Evolutionary conservation across 1,140 invertebrate species (phyloP).

Genomic region (Dreissena rostriformis): DNA sequence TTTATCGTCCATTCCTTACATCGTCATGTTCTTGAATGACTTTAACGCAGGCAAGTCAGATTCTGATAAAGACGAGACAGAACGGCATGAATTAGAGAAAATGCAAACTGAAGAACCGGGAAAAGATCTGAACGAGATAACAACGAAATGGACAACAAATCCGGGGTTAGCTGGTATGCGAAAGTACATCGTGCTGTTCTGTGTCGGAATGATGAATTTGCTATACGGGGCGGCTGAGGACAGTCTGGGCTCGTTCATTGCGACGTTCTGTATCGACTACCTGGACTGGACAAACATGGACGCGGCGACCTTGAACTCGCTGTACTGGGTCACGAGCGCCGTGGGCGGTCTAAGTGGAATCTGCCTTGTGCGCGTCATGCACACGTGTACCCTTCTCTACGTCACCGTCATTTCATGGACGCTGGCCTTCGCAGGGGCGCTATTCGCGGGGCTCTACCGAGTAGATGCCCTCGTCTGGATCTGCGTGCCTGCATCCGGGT

Average conservation of each 20-base stretch:
- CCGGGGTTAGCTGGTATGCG: not conserved
- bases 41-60: not conserved
- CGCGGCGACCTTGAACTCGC: conserved; percentile 58
- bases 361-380: conserved; percentile 53
- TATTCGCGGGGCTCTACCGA: conserved; percentile 47
- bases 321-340: conserved; percentile 67
- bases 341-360: conserved; percentile 61
- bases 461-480: conserved; percentile 64
- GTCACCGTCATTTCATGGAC: conserved; percentile 51
- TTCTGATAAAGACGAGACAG: not conserved
- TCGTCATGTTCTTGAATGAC: conserved; percentile 9
- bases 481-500: conserved; percentile 57
- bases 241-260: conserved; percentile 61
- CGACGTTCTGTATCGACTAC: conserved; percentile 61
- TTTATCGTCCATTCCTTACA: conserved; percentile 28
- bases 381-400: conserved; percentile 55
- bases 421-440: conserved; percentile 50
- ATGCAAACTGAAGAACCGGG: not conserved
- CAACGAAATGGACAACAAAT: not conserved
- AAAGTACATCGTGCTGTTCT: conserved; percentile 49
- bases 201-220: conserved; percentile 56
- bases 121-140: not conserved
- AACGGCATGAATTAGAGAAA: not conserved
- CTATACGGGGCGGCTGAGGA: conserved; percentile 61
- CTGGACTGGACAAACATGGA: conserved; percentile 63